Percentiles rank a stretch among this genome's conserved stretches.
Conservation (phyloP, 2,888 invertebrate genomes). For the Labia minor region DNA sequence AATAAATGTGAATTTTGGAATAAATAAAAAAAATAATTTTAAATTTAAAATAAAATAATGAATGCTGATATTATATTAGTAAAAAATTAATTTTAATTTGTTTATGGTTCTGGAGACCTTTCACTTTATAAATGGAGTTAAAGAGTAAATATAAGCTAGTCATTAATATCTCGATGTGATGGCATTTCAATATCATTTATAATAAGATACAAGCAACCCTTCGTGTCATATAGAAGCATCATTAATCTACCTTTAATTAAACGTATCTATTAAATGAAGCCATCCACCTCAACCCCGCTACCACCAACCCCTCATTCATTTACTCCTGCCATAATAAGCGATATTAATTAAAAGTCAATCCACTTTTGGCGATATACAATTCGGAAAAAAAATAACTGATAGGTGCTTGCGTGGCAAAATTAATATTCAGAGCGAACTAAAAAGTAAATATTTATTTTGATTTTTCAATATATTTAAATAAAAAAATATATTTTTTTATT, state of each 20-base stretch:
- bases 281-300: not conserved
- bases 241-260: slow-evolving; percentile 13
- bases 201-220: slow-evolving; percentile 7
- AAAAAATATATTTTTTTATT: too few species aligned
- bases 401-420: too few species aligned
- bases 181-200: slow-evolving; percentile 1
- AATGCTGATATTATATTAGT: too few species aligned
- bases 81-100: too few species aligned
- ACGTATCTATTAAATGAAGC: slow-evolving; percentile 9
- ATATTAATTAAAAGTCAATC: slow-evolving; percentile 8
- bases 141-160: not conserved
- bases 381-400: not conserved
- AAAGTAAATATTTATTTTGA: too few species aligned
- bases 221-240: not conserved
- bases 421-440: too few species aligned
- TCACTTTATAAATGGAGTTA: too few species aligned
- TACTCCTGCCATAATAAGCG: not conserved
- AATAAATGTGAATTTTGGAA: too few species aligned
- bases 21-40: too few species aligned
- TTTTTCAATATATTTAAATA: too few species aligned
- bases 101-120: too few species aligned
- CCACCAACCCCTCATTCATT: not conserved
- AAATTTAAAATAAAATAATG: too few species aligned
- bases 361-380: not conserved
- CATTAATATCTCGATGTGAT: not conserved